A percentile compares a stretch with the other conserved stretches of the same genome.
These are phyloP conservation scores for Melinaea menophilus DNA, from an alignment of 2,888 invertebrate species.

Conservation along the genomic window DNA sequence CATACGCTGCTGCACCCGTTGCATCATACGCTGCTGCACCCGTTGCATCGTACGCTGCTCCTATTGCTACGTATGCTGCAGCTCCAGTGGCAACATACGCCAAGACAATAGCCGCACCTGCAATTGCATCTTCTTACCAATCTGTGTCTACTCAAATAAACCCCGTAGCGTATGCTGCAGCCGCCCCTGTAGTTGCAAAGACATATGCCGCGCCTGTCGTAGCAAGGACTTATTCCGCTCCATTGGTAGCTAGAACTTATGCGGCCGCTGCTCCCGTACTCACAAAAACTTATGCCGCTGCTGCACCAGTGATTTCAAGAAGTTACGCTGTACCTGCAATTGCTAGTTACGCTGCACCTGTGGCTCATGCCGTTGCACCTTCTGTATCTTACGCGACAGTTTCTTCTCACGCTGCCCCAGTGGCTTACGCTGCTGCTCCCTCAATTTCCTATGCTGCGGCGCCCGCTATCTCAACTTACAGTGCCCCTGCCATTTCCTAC, in stretches of 20 bases:
- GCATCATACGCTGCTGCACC: slow-evolving; percentile 60
- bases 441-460: slow-evolving; percentile 48
- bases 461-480: slow-evolving; percentile 39
- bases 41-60: slow-evolving; percentile 38
- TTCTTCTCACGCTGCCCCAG: slow-evolving; percentile 25
- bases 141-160: slow-evolving; percentile 34
- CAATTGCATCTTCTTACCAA: slow-evolving; percentile 37
- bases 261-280: slow-evolving; percentile 30
- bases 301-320: slow-evolving; percentile 35
- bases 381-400: slow-evolving; percentile 30
- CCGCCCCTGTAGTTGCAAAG: slow-evolving; percentile 53
- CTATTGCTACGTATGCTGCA: slow-evolving; percentile 39
- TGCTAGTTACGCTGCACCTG: slow-evolving; percentile 34
- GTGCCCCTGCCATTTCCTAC: slow-evolving; percentile 39
- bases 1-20: slow-evolving; percentile 50
- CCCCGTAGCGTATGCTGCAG: slow-evolving; percentile 51
- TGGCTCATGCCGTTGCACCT: slow-evolving; percentile 29
- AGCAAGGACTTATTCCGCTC: slow-evolving; percentile 33
- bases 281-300: slow-evolving; percentile 36
- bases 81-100: slow-evolving; percentile 35
- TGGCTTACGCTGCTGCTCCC: slow-evolving; percentile 34
- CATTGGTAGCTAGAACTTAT: slow-evolving; percentile 30
- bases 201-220: slow-evolving; percentile 64
- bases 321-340: slow-evolving; percentile 46
- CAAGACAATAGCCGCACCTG: slow-evolving; percentile 62